phyloP scores from a whole-genome alignment of 2,113 vertebrate species.

The Montifringilla adamsi region DNA sequence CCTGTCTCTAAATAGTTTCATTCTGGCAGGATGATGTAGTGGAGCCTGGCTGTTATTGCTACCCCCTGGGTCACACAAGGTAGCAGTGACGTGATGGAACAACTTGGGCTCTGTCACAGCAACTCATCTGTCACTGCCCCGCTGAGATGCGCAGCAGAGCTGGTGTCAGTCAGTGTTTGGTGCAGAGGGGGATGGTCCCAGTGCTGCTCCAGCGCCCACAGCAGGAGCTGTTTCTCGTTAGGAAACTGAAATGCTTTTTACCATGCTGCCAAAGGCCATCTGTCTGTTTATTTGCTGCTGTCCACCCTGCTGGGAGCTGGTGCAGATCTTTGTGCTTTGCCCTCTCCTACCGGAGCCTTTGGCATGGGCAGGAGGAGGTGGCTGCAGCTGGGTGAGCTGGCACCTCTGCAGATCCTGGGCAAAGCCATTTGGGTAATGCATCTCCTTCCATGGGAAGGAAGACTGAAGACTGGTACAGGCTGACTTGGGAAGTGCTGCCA shows the following conservation, averaged over 20 bases:
- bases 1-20: background rate
- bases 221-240: background rate
- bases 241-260: background rate
- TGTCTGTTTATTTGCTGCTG: background rate
- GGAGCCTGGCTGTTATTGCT: conserved; percentile 10
- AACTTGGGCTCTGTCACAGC: background rate
- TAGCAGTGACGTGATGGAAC: conserved; percentile 37
- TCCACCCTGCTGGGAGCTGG: background rate
- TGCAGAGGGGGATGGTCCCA: background rate
- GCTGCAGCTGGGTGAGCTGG: background rate
- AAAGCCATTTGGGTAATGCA: fast-evolving
- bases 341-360: background rate
- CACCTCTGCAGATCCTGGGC: background rate
- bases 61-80: conserved; percentile 38
- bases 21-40: background rate
- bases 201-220: background rate
- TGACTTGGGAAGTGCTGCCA: background rate
- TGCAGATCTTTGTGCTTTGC: background rate
- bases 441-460: background rate
- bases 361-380: background rate
- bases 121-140: background rate
- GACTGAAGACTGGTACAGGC: background rate
- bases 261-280: fast-evolving
- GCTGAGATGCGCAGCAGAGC: background rate
- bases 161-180: background rate